Evolutionary conservation across 2,888 invertebrate species (phyloP).

Genomic region (Ophonus ardosiacus): DNA sequence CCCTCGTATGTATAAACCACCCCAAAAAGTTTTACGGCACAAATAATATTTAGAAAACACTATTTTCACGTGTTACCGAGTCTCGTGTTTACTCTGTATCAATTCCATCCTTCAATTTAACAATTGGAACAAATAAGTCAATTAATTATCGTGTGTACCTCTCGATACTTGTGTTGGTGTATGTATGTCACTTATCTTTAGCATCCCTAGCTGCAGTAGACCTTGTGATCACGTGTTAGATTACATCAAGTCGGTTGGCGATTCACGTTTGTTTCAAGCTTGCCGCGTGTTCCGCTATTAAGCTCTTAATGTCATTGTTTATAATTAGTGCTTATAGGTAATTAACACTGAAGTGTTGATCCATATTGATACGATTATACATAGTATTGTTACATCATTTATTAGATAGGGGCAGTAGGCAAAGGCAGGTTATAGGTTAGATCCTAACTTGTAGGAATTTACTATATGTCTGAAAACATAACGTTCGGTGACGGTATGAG

Average conservation of each 20-base stretch:
- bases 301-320: background rate
- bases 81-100: too few relatives aligned
- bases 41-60: too few relatives aligned
- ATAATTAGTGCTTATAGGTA: background rate
- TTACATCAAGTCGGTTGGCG: background rate
- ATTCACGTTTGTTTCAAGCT: background rate
- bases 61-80: too few relatives aligned
- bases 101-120: too few relatives aligned
- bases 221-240: background rate
- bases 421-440: too few relatives aligned
- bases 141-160: too few relatives aligned
- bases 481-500: too few relatives aligned
- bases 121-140: too few relatives aligned
- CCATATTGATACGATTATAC: background rate
- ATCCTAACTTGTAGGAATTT: too few relatives aligned
- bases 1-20: too few relatives aligned
- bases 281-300: background rate
- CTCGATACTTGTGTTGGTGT: background rate
- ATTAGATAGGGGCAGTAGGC: background rate
- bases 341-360: background rate
- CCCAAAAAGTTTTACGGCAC: too few relatives aligned
- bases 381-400: background rate
- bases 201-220: background rate
- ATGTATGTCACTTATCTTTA: background rate
- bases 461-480: too few relatives aligned